phyloP scores from a whole-genome alignment of 2,113 vertebrate species.

The Mesembrinibis cayennensis region DNA sequence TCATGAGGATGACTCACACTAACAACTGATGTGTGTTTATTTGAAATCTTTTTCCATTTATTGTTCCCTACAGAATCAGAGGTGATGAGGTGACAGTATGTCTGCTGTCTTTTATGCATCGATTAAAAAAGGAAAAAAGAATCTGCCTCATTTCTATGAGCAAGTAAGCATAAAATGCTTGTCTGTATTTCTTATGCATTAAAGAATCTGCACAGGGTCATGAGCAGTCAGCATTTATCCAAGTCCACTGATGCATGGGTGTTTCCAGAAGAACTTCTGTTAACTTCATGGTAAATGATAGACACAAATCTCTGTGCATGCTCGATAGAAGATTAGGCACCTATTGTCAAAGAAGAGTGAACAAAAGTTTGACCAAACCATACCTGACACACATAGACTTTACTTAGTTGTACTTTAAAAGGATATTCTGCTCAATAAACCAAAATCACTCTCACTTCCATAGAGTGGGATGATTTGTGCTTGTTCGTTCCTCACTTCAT shows the following conservation, averaged over 20 bases:
- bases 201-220: background rate
- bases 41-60: conserved; percentile 47
- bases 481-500: background rate
- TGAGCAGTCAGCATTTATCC: background rate
- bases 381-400: background rate
- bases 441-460: background rate
- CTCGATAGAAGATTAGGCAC: background rate
- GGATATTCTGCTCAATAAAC: background rate
- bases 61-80: conserved; percentile 1
- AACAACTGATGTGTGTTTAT: conserved; percentile 44
- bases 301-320: background rate
- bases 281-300: background rate
- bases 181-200: background rate
- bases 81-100: conserved; percentile 10
- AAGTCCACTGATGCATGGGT: background rate
- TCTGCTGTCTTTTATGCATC: conserved; percentile 43
- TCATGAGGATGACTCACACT: conserved; percentile 34
- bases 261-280: background rate
- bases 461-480: background rate
- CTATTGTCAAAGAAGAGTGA: background rate
- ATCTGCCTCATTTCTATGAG: background rate
- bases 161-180: background rate
- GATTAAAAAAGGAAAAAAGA: conserved; percentile 2
- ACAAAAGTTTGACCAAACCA: background rate
- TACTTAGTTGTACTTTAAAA: background rate